A percentile compares a stretch with the other conserved stretches of the same genome.
Evolutionary conservation across 2,888 invertebrate species (phyloP).

Genomic region (Aporophyla lueneburgensis): DNA sequence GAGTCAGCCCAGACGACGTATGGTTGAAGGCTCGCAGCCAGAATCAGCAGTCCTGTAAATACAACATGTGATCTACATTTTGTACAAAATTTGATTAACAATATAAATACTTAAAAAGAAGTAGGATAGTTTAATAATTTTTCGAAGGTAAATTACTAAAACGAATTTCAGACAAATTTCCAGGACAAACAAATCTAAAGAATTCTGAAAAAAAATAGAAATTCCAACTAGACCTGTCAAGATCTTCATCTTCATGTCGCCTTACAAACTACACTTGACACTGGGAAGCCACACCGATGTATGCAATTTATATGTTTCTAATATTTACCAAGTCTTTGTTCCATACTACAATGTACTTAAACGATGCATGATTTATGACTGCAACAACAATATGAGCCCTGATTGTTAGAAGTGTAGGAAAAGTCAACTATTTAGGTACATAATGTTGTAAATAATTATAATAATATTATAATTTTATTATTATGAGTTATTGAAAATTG

Average conservation of each 20-base stretch:
- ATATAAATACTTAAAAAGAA: background rate
- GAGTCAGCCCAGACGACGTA: slow-evolving; percentile 13
- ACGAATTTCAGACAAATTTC: background rate
- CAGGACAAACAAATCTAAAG: background rate
- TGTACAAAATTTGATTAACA: background rate
- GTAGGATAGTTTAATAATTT: background rate
- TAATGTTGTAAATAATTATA: background rate
- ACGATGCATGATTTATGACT: slow-evolving; percentile 24
- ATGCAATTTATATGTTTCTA: slow-evolving; percentile 35
- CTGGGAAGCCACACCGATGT: background rate
- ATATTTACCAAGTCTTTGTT: slow-evolving; percentile 36
- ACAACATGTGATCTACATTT: background rate
- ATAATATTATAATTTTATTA: background rate
- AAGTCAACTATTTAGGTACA: background rate
- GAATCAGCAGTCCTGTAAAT: slow-evolving; percentile 34
- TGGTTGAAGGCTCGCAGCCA: slow-evolving; percentile 32
- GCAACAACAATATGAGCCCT: slow-evolving; percentile 24
- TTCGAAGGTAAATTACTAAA: background rate
- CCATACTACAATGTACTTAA: slow-evolving; percentile 4
- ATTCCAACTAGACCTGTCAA: slow-evolving; percentile 34
- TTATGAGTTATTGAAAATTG: background rate
- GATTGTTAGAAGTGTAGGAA: slow-evolving; percentile 8
- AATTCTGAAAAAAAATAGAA: background rate
- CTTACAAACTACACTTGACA: background rate
- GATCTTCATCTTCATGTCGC: slow-evolving; percentile 46